Evolutionary conservation across 2,113 vertebrate genomes (phyloP), one percentile per base, ranked within the genome.

Genomic region (Raja brachyura): DNA sequence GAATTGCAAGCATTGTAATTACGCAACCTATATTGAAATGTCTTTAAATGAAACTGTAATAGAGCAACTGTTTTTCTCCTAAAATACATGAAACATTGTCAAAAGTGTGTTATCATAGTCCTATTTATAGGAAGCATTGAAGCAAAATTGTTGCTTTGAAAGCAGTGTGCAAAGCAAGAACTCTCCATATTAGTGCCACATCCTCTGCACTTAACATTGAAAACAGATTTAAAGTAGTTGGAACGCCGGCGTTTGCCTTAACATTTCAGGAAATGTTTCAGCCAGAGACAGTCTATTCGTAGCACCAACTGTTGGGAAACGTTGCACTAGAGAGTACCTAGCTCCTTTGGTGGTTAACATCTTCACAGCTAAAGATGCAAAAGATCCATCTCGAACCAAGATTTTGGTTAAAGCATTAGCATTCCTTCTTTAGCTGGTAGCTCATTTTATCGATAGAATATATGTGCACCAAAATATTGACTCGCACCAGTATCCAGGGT

Each of bases 1-100:
- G 48, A 83, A 88, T 88, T 86, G 83, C 25, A 86, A 77, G 25
- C 11, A 86, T 28, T 59, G n/a, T 63, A 86, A 86, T 86, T 88
- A 59, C 63, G 83, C 83, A 88, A 88, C 18, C 59, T 88, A 63
- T n/a, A 88, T 63, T 66, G 4, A 66, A 88, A 88, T 16, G 28
- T 88, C 61, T 88, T 63, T n/a, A 88, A 63, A 63, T 18, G 59
- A 88, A 88, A 31, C 83, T 8, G 28, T 31, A 66, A 88, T 63
- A 63, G 28, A 66, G n/a, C 83, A 88, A 88, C 83, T 63, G 13
- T 88, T 63, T 88, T 88, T 88, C 59, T 88, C 13, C 14, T 63
- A 31, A 63, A 88, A 31, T 33, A 31, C 59, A 63, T 88, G 59
- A 66, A 88, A n/a, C 59, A 31, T 88, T 63, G 28, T 88, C 59